These are phyloP conservation scores for Cataglyphis hispanica DNA, from an alignment of 1,140 invertebrate species.

Conservation along the genomic window DNA sequence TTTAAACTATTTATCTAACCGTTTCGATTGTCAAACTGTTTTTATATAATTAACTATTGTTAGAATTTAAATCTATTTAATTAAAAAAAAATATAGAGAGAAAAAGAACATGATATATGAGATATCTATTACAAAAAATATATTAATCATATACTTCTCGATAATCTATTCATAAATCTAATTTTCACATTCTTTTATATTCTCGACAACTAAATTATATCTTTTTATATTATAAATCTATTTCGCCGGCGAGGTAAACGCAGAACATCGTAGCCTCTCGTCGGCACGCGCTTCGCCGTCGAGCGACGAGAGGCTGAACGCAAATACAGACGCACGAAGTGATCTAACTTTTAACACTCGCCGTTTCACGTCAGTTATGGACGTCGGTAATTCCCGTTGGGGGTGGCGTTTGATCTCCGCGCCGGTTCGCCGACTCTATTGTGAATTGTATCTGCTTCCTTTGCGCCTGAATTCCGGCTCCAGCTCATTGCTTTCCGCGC, in stretches of 20 bases:
- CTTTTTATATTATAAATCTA: neutral
- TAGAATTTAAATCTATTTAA: neutral
- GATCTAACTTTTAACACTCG: slow-evolving; percentile 81
- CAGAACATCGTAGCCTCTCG: neutral
- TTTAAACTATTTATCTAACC: neutral
- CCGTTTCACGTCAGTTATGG: slow-evolving; percentile 79
- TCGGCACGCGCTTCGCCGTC: neutral
- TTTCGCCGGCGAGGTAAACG: neutral
- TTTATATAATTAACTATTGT: slow-evolving; percentile 3
- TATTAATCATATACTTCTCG: neutral
- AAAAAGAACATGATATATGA: neutral
- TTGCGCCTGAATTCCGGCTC: slow-evolving; percentile 80
- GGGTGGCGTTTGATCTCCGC: slow-evolving; percentile 84
- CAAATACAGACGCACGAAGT: slow-evolving; percentile 27
- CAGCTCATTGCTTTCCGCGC: slow-evolving; percentile 70
- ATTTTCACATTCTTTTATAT: neutral
- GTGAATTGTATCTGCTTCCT: slow-evolving; percentile 86
- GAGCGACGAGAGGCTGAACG: slow-evolving; percentile 28
- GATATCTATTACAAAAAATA: neutral
- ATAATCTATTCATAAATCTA: neutral
- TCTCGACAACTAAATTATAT: neutral
- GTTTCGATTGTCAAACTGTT: neutral
- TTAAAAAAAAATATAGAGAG: neutral
- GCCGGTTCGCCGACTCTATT: slow-evolving; percentile 85
- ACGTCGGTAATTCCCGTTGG: slow-evolving; percentile 80